Evolutionary conservation across 2,797 vertebrate species (phyloP), one percentile per base, ranked within the genome.

Genomic region (Scyliorhinus canicula): DNA sequence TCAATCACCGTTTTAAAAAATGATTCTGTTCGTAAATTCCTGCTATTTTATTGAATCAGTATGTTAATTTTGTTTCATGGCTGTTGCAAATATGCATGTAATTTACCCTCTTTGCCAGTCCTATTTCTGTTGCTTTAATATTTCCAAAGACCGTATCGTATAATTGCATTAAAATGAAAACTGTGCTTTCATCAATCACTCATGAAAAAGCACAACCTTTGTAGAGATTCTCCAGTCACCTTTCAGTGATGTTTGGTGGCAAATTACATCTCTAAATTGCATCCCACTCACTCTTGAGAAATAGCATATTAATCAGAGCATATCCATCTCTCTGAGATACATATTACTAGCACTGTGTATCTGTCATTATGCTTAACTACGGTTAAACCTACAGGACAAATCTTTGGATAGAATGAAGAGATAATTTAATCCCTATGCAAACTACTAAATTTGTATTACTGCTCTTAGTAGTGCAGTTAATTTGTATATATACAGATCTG

Each of bases 161-260:
- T 55, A 88, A 88, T 88, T 88, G 85, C 85, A 57, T 88, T 57
- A 88, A 88, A 52, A 52, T 88, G 50, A 57, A 88, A 88, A 6
- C 26, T 52, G 31, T 52, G 85, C 52, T 88, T 88, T 88, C 52
- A 11, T 88, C 85, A 88, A 88, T 50, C 28, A n/a, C 52, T 57
- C 50, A 3, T 88, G 85, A 55, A 57, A 31, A 88, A 88, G 14
- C 35, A 55, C 85, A 88, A 88, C 14, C 84, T 55, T 44, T 79
- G 77, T n/a, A 44, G 40, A 79, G 40, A 79, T 79, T 79, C 77
- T 86, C 50, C 50, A 79, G 40, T 86, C 50, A 86, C 84, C 84
- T 86, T 84, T 84, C 79, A 84, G 2, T 86, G 50, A 55, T 28
- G 52, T 86, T 86, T 47, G 2, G 52, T 86, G 84, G 50, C 28